Evolutionary conservation across 2,888 invertebrate species (phyloP).

Genomic region (Drosophila borealis): DNA sequence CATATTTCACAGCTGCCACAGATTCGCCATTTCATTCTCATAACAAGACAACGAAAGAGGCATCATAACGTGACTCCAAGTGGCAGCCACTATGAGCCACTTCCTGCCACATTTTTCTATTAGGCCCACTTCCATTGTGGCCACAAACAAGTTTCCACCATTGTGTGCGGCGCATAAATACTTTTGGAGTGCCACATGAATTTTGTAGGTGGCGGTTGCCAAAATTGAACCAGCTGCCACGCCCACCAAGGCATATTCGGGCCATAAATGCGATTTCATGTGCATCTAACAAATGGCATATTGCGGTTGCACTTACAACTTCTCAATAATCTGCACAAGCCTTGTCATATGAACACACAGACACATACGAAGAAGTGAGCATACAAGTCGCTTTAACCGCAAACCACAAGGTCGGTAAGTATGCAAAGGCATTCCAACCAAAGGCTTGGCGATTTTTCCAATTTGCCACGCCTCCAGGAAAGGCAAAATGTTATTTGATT

Average conservation of each 20-base stretch:
- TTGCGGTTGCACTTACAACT: slow-evolving; percentile 51
- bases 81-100: background rate
- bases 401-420: slow-evolving; percentile 8
- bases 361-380: too few species aligned
- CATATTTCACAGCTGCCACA: slow-evolving; percentile 71
- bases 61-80: slow-evolving; percentile 13
- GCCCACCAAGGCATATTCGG: background rate
- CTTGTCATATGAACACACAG: slow-evolving; percentile 22
- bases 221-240: slow-evolving; percentile 15
- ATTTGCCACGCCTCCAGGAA: too few species aligned
- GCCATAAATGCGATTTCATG: slow-evolving; percentile 51
- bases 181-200: slow-evolving; percentile 6
- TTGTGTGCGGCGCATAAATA: slow-evolving; percentile 22
- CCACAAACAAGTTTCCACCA: slow-evolving; percentile 27
- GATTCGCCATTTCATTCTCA: slow-evolving; percentile 44
- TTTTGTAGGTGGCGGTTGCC: background rate
- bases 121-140: slow-evolving; percentile 21
- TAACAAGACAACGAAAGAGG: slow-evolving; percentile 38
- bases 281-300: slow-evolving; percentile 53
- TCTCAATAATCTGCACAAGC: slow-evolving; percentile 54
- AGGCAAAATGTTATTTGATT: too few species aligned
- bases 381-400: background rate
- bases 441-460: background rate
- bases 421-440: background rate
- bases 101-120: slow-evolving; percentile 30